Evolutionary conservation across 1,140 invertebrate species (phyloP), one percentile per base, ranked within the genome.

Genomic region (Chrysopa pallens): DNA sequence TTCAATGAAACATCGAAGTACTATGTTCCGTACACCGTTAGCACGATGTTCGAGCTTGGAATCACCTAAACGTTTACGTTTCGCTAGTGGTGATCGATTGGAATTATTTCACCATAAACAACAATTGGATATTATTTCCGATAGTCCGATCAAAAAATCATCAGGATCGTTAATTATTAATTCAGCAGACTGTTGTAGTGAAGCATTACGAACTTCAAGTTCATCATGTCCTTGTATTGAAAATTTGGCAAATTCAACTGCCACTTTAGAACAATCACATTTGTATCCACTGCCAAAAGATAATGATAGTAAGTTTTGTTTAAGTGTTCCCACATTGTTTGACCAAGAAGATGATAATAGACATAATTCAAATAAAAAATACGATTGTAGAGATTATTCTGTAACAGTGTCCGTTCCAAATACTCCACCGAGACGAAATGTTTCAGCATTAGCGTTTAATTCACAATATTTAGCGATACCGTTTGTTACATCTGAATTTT

Each of bases 1-100:
- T 41, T 81, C 78, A 0, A 54, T 80, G 8, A 80, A 80, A 50
- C 71, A 67, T 36, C 66, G 54, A 44, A 52, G 54, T 39, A 52
- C 42, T 1, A 49, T 63, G 4, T 52, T 51, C 1, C 53, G 58
- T 13, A 62, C 59, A 12, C 60, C 59, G 1, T 61, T 70, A 5
- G 54, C 62, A 9, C 66, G 80, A 43, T 83, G 78, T 50, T 78
- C 77, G 39, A 84, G 80, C 52, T 68, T 82, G 48, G 83, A 86
- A 56, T 85, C 81, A 17, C 80, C 81, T 15, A 85, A 86, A 54
- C 75, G 77, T 48, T 55, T 86, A 29, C 60, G 82, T 36, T 86
- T 86, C 51, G 81, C 81, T 1, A 76, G 74, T 28, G 75, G 74
- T 2, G 76, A 75, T 51, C 67, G 76, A 35, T 55, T 78, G 42